A percentile compares a stretch with the other conserved stretches of the same genome.
These are phyloP conservation scores for Limnephilus auricula DNA, from an alignment of 2,888 invertebrate genomes.

Conservation along the genomic window DNA sequence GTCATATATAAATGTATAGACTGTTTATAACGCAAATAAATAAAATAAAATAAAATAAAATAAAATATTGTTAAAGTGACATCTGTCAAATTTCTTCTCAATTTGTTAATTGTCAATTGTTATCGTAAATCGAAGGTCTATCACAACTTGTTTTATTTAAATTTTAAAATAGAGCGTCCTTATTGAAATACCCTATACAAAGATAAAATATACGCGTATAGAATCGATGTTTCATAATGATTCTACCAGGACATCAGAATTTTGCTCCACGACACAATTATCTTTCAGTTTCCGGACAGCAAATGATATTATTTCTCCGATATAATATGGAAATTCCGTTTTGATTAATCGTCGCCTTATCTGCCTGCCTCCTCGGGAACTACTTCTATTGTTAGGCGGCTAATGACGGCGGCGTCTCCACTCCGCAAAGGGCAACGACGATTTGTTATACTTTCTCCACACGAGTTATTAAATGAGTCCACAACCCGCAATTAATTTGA, in stretches of 20 bases:
- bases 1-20: too few relatives aligned
- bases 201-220: too few relatives aligned
- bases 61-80: too few relatives aligned
- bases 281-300: neutral
- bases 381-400: neutral
- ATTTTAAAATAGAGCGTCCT: too few relatives aligned
- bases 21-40: too few relatives aligned
- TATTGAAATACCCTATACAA: too few relatives aligned
- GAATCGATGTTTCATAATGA: too few relatives aligned
- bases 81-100: too few relatives aligned
- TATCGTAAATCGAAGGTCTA: too few relatives aligned
- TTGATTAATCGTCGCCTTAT: conserved; percentile 3
- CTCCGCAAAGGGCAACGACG: conserved; percentile 19
- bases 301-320: conserved; percentile 9
- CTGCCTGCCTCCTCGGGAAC: neutral
- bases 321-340: neutral
- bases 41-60: too few relatives aligned
- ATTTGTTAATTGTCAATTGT: too few relatives aligned
- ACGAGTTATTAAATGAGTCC: conserved; percentile 35
- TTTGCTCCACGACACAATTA: neutral
- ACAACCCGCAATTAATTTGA: conserved; percentile 35
- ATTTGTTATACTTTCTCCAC: conserved; percentile 40
- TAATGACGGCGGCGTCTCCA: conserved; percentile 4
- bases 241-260: neutral
- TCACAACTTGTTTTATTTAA: too few relatives aligned